Conservation (phyloP, 1,140 invertebrate species). For the Nasonia vitripennis region DNA sequence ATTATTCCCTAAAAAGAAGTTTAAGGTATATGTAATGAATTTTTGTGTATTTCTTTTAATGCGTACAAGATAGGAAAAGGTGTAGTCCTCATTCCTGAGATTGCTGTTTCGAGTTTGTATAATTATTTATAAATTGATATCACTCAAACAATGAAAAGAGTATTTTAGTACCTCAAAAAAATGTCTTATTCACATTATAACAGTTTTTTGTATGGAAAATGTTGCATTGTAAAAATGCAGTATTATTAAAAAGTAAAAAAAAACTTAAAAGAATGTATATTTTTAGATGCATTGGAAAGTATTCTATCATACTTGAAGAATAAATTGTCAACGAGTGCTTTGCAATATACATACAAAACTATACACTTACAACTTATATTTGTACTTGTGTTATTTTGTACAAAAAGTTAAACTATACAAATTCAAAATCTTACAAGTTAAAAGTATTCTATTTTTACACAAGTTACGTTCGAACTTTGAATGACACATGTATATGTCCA, state of each 20-base stretch:
- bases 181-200: too few species aligned
- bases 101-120: neutral
- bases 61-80: neutral
- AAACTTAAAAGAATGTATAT: too few species aligned
- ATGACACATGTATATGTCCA: neutral
- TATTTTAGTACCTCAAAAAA: too few species aligned
- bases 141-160: too few species aligned
- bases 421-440: conserved; percentile 1
- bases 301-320: neutral
- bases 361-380: conserved; percentile 20
- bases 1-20: neutral
- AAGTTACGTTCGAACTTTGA: neutral
- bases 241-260: too few species aligned
- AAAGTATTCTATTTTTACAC: neutral
- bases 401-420: neutral
- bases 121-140: too few species aligned
- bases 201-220: too few species aligned
- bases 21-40: neutral
- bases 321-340: neutral
- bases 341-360: neutral
- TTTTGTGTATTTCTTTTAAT: neutral
- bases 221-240: too few species aligned
- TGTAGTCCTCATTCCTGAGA: neutral
- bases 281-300: too few species aligned
- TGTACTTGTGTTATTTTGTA: conserved; percentile 8